These are phyloP conservation scores for Ceriagrion tenellum DNA, from an alignment of 2,888 invertebrate genomes.

Conservation along the genomic window DNA sequence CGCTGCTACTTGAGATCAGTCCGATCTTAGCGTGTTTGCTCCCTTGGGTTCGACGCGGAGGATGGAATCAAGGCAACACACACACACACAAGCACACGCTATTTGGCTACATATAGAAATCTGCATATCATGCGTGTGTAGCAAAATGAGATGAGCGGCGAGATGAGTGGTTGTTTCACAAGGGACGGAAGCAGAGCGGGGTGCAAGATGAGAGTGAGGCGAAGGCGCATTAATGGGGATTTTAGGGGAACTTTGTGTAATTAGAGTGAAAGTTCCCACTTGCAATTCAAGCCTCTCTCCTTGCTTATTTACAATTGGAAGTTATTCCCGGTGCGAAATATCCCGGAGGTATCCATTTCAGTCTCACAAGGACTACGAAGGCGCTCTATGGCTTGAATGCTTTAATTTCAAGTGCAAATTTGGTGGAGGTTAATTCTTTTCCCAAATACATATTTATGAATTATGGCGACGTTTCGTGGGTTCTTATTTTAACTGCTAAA, in stretches of 20 bases:
- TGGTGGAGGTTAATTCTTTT: neutral
- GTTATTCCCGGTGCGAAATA: neutral
- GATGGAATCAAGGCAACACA: neutral
- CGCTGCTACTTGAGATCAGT: neutral
- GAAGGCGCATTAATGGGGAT: neutral
- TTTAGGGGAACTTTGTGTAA: neutral
- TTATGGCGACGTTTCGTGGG: neutral
- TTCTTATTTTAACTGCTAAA: too few species aligned
- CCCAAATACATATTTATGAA: neutral
- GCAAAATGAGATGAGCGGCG: neutral
- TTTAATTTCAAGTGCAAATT: neutral
- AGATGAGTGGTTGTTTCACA: neutral
- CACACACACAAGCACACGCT: too few species aligned
- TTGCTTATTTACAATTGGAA: neutral
- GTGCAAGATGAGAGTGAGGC: neutral
- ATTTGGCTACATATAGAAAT: neutral
- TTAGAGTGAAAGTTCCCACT: neutral
- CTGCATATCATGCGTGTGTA: neutral
- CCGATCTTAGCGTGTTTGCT: neutral
- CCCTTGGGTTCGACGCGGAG: neutral
- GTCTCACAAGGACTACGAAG: neutral
- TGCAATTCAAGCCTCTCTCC: neutral
- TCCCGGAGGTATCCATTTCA: neutral
- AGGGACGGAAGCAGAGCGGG: neutral
- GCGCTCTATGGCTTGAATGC: neutral